phyloP scores from a whole-genome alignment of 1,140 invertebrate species.

The Rhizoglyphus robini region DNA sequence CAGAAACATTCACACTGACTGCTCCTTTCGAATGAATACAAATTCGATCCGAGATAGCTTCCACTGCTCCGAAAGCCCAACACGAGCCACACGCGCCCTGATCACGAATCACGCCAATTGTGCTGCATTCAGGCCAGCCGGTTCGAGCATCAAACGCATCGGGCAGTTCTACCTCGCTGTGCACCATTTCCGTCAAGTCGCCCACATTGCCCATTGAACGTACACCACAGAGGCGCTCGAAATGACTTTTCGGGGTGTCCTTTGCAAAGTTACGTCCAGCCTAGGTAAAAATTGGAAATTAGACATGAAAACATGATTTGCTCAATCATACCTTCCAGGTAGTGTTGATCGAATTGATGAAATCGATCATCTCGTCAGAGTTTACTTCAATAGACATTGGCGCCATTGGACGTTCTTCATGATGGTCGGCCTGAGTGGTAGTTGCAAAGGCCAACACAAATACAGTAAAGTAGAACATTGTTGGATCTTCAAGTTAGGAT shows the following conservation, averaged over 20 bases:
- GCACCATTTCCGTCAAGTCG: background rate
- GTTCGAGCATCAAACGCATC: constrained; percentile 60
- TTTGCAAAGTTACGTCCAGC: constrained; percentile 6
- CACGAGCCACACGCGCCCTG: constrained; percentile 43
- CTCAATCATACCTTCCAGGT: constrained; percentile 42
- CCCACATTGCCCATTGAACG: too few relatives aligned
- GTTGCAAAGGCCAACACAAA: background rate
- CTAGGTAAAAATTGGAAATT: background rate
- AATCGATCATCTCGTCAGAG: too few relatives aligned
- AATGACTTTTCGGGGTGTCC: background rate
- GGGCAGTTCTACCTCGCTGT: constrained; percentile 43
- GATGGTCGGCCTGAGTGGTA: too few relatives aligned
- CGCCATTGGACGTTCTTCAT: background rate
- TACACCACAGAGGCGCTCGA: background rate
- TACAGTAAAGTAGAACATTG: too few relatives aligned
- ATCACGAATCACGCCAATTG: constrained; percentile 60
- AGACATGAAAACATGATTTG: background rate
- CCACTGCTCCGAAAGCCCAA: constrained; percentile 20
- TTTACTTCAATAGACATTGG: constrained; percentile 19
- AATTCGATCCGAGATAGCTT: constrained; percentile 42
- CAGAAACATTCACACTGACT: constrained; percentile 31
- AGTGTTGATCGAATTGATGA: constrained; percentile 45
- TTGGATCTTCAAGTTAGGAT: too few relatives aligned
- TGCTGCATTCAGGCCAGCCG: constrained; percentile 73
- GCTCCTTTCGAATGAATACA: constrained; percentile 46